Conservation (phyloP, 2,113 vertebrate species). For the Campylorhamphus procurvoides region DNA sequence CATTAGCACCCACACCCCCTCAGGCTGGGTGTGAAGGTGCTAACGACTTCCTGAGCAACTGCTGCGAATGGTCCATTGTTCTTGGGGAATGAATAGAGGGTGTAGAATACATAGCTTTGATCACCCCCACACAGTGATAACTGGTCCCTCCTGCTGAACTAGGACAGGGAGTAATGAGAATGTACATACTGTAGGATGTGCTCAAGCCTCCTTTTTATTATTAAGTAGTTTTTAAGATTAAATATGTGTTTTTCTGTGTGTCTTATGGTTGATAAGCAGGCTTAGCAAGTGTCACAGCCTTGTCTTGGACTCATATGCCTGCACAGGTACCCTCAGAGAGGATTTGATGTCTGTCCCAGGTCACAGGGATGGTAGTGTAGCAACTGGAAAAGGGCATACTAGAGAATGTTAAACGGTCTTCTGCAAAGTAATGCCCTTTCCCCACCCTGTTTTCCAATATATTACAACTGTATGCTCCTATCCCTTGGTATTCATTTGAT, state of each 20-base stretch:
- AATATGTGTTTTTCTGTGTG: background rate
- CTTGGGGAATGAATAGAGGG: too few species aligned
- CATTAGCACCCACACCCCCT: too few species aligned
- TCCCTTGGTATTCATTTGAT: background rate
- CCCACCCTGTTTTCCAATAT: background rate
- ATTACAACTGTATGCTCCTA: background rate
- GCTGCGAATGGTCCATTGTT: too few species aligned
- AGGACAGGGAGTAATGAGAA: fast-evolving
- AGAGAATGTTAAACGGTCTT: background rate
- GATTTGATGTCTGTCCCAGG: background rate
- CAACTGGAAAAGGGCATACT: background rate
- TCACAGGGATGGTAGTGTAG: background rate
- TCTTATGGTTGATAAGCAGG: background rate
- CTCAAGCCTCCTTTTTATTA: background rate
- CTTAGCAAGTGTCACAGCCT: background rate
- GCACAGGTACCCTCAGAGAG: background rate
- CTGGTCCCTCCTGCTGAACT: too few species aligned
- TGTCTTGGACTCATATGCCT: background rate
- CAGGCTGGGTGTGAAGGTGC: too few species aligned
- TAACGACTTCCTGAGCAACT: too few species aligned
- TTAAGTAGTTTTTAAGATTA: background rate
- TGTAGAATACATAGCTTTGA: too few species aligned
- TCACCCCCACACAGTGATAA: too few species aligned
- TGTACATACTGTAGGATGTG: fast-evolving
- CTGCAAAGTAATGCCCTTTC: background rate